Percentiles rank a stretch among this genome's conserved stretches.
Evolutionary conservation across 2,797 vertebrate genomes (phyloP).

Genomic region (Brachyrhaphis roseni): DNA sequence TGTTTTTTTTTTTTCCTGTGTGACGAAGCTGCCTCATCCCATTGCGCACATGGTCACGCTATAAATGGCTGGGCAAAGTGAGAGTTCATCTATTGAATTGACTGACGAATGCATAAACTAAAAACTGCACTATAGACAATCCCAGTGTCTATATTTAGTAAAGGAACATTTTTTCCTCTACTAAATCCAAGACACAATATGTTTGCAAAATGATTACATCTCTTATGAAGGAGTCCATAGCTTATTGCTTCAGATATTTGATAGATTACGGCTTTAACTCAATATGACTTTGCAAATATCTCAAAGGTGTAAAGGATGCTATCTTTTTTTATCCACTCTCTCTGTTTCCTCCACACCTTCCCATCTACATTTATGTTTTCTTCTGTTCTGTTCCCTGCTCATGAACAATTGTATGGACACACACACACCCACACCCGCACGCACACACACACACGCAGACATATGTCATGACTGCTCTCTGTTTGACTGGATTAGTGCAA

Average conservation of each 20-base stretch:
- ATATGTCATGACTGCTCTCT: conserved; percentile 21
- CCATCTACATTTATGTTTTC: conserved; percentile 15
- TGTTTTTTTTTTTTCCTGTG: too few relatives aligned
- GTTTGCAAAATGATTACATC: conserved; percentile 32
- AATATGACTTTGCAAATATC: conserved; percentile 59
- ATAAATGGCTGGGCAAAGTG: too few relatives aligned
- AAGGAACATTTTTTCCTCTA: background rate
- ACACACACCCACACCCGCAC: background rate
- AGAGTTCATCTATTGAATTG: too few relatives aligned
- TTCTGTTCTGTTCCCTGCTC: conserved; percentile 1
- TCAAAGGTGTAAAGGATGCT: conserved; percentile 13
- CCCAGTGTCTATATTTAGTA: too few relatives aligned
- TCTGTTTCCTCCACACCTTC: conserved; percentile 15
- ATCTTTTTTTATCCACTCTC: conserved; percentile 26
- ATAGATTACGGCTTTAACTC: conserved; percentile 29
- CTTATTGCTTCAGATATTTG: conserved; percentile 49
- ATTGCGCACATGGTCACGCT: too few relatives aligned
- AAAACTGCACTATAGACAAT: too few relatives aligned
- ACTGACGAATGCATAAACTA: too few relatives aligned
- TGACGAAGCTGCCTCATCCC: too few relatives aligned
- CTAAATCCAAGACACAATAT: conserved; percentile 22
- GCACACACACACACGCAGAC: conserved; percentile 8
- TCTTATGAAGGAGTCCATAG: conserved; percentile 9
- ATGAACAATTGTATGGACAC: conserved; percentile 8
- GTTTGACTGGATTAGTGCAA: conserved; percentile 20